Conservation (phyloP, 2,797 vertebrate genomes). For the Coilia nasus region DNA sequence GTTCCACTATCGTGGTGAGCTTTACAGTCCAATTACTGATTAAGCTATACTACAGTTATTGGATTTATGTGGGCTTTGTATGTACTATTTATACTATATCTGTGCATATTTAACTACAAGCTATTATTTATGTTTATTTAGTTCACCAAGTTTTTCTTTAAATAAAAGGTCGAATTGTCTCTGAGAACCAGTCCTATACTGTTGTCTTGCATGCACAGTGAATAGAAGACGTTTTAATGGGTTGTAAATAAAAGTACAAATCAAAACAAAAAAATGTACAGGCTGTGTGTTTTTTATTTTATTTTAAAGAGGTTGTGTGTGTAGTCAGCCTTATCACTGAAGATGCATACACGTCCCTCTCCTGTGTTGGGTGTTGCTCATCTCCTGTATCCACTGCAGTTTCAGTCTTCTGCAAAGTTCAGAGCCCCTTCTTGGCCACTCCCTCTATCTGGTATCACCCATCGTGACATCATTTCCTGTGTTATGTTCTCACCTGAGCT, state of each 20-base stretch:
- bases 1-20: neutral
- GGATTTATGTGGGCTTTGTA: neutral
- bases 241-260: too few species aligned
- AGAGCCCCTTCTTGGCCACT: neutral
- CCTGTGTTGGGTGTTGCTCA: neutral
- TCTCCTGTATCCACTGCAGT: neutral
- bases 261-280: too few species aligned
- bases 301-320: neutral
- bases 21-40: neutral
- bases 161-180: too few species aligned
- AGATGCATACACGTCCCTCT: neutral
- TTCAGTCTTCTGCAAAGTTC: conserved; percentile 8
- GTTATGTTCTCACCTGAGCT: neutral
- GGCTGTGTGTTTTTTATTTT: too few species aligned
- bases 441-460: conserved; percentile 36
- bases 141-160: too few species aligned
- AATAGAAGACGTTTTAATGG: too few species aligned
- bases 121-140: too few species aligned
- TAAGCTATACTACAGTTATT: neutral
- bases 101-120: neutral
- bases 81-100: neutral
- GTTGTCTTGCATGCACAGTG: too few species aligned
- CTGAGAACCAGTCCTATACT: too few species aligned
- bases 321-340: neutral
- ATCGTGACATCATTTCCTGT: neutral